Percentiles rank a stretch among this genome's conserved stretches.
These are phyloP conservation scores for Amphiprion ocellaris DNA, from an alignment of 2,113 vertebrate genomes.

Conservation along the genomic window DNA sequence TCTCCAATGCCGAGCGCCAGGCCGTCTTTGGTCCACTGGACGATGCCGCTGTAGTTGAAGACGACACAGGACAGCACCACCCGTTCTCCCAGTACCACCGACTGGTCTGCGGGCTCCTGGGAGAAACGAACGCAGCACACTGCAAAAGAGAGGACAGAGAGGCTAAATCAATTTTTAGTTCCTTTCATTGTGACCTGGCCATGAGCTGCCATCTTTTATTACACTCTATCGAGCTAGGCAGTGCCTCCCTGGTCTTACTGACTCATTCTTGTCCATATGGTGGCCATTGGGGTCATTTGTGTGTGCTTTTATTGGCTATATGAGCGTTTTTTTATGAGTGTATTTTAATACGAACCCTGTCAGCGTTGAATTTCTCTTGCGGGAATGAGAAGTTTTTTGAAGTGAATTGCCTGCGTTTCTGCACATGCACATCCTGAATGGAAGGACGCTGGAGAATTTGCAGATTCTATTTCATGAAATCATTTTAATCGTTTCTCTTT, in stretches of 20 bases:
- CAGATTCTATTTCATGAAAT: conserved; percentile 18
- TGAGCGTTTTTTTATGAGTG: conserved; percentile 47
- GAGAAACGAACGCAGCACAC: conserved; percentile 89
- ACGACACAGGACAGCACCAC: conserved; percentile 93
- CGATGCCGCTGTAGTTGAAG: conserved; percentile 95
- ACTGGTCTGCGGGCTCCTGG: conserved; percentile 94
- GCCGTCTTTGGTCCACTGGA: conserved; percentile 98
- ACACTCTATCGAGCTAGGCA: conserved; percentile 49
- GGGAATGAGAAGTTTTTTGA: conserved; percentile 13
- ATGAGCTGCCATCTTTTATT: conserved; percentile 66
- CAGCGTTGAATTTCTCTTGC: conserved; percentile 21
- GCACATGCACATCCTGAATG: not conserved
- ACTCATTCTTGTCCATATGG: conserved; percentile 47
- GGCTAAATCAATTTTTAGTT: conserved; percentile 50
- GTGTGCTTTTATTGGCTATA: conserved; percentile 51
- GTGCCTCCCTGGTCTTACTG: conserved; percentile 50
- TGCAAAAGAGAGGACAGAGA: conserved; percentile 50
- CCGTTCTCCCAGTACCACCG: conserved; percentile 92
- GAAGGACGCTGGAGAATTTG: not conserved
- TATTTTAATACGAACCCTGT: conserved; percentile 40
- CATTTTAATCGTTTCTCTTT: conserved; percentile 24
- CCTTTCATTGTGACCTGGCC: conserved; percentile 52
- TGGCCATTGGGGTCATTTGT: conserved; percentile 51
- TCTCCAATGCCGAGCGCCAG: conserved; percentile 94
- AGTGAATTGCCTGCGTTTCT: conserved; percentile 3